Conservation (phyloP, 2,888 invertebrate genomes). For the Apodemia hepburni region DNA sequence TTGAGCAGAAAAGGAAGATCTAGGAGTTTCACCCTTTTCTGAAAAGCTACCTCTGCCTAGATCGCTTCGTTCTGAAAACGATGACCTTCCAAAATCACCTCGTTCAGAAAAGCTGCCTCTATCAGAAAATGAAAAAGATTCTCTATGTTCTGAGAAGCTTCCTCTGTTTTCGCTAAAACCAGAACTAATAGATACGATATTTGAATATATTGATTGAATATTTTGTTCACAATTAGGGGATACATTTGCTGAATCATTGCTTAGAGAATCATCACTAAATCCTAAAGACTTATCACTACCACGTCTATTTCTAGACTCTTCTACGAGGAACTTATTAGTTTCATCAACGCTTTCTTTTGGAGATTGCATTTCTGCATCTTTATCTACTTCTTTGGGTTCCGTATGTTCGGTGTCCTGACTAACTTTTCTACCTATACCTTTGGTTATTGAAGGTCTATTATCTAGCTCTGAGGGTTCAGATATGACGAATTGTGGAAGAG, state of each 20-base stretch:
- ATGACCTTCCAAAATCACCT: constrained; percentile 64
- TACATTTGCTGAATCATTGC: constrained; percentile 80
- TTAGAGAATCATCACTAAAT: constrained; percentile 87
- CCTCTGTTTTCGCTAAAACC: constrained; percentile 81
- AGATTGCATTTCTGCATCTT: constrained; percentile 62
- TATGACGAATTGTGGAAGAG: constrained; percentile 83
- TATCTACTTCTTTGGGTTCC: constrained; percentile 40
- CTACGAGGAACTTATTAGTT: constrained; percentile 42
- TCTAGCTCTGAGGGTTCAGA: constrained; percentile 85
- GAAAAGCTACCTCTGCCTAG: constrained; percentile 67
- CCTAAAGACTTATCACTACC: constrained; percentile 86
- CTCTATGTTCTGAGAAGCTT: constrained; percentile 69
- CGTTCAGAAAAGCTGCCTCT: constrained; percentile 70
- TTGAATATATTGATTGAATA: constrained; percentile 69
- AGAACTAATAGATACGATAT: constrained; percentile 79
- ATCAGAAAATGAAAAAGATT: constrained; percentile 72
- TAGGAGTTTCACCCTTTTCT: constrained; percentile 67
- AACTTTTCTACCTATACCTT: constrained; percentile 86
- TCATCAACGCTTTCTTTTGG: constrained; percentile 53
- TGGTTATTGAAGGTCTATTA: constrained; percentile 89
- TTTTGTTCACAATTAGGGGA: constrained; percentile 80
- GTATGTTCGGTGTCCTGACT: constrained; percentile 81
- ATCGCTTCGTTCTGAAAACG: constrained; percentile 80
- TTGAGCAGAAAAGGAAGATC: constrained; percentile 70
- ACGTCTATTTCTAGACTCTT: constrained; percentile 73